These are phyloP conservation scores for Drosophila micromelanica DNA, from an alignment of 1,140 invertebrate genomes.

Conservation along the genomic window DNA sequence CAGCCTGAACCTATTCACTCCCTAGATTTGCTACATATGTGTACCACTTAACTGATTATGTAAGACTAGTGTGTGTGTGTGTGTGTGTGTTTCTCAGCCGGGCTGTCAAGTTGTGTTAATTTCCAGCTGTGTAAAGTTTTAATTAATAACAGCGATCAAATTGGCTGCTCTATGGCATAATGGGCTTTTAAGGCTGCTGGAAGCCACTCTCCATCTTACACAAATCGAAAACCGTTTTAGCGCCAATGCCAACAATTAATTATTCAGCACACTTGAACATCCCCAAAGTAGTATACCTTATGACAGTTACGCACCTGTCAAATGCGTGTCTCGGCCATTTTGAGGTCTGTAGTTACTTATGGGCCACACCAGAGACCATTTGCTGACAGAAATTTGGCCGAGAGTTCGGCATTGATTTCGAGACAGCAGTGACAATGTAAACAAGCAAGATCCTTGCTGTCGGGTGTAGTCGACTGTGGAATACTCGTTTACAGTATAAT, in stretches of 20 bases:
- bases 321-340: constrained; percentile 10
- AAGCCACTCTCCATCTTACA: constrained; percentile 3
- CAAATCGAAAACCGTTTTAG: constrained; percentile 58
- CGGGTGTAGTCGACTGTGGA: too few species aligned
- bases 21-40: constrained; percentile 28
- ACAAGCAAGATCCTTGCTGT: too few species aligned
- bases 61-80: constrained; percentile 39
- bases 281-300: constrained; percentile 33
- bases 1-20: background rate
- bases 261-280: constrained; percentile 49
- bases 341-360: constrained; percentile 68
- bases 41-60: constrained; percentile 78
- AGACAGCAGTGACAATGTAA: constrained; percentile 40
- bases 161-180: constrained; percentile 38
- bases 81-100: constrained; percentile 32
- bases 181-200: constrained; percentile 40
- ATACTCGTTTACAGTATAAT: too few species aligned
- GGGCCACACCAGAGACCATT: constrained; percentile 47
- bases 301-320: constrained; percentile 72
- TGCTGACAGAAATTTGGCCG: constrained; percentile 65
- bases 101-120: constrained; percentile 30
- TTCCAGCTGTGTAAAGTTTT: constrained; percentile 61
- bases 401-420: constrained; percentile 42
- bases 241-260: constrained; percentile 55
- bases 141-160: constrained; percentile 66